Conservation (phyloP, 37 sponge, comb jelly and placozoan genomes). For the Hormiphora californensis region DNA sequence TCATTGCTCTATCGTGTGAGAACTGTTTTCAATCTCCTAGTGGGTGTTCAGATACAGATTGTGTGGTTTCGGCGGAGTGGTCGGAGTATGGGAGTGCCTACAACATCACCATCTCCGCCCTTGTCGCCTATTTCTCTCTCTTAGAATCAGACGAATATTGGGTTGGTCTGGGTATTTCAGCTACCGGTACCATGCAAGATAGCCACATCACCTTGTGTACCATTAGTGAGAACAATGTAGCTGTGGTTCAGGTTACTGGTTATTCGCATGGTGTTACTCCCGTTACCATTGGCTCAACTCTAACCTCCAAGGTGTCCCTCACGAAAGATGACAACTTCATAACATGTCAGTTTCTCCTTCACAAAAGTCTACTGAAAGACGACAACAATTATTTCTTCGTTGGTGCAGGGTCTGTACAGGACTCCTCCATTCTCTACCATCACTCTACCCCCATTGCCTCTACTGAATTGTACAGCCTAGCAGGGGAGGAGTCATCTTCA, state of each 20-base stretch:
- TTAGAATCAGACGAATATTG: not conserved
- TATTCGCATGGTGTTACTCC: slow-evolving; percentile 41
- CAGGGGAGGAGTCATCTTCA: too few relatives aligned
- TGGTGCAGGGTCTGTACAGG: slow-evolving; percentile 8
- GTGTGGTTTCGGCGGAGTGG: not conserved
- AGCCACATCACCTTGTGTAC: slow-evolving; percentile 45
- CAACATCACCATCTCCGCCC: slow-evolving; percentile 5
- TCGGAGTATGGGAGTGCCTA: slow-evolving; percentile 49
- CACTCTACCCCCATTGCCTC: not conserved
- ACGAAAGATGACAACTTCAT: not conserved
- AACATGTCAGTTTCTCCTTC: not conserved
- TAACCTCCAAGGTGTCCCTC: not conserved
- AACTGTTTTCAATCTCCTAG: slow-evolving; percentile 8
- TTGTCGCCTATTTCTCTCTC: slow-evolving; percentile 2
- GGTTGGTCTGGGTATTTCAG: slow-evolving; percentile 21
- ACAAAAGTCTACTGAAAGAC: slow-evolving; percentile 25
- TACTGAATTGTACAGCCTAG: not conserved
- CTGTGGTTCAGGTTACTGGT: slow-evolving; percentile 19
- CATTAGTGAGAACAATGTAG: not conserved
- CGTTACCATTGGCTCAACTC: not conserved
- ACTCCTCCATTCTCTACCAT: slow-evolving; percentile 28
- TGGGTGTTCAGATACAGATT: not conserved
- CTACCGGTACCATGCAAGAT: not conserved
- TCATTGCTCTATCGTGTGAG: too few relatives aligned
- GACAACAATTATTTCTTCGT: not conserved